Conservation (phyloP, 2,113 vertebrate species). For the Verasper variegatus region DNA sequence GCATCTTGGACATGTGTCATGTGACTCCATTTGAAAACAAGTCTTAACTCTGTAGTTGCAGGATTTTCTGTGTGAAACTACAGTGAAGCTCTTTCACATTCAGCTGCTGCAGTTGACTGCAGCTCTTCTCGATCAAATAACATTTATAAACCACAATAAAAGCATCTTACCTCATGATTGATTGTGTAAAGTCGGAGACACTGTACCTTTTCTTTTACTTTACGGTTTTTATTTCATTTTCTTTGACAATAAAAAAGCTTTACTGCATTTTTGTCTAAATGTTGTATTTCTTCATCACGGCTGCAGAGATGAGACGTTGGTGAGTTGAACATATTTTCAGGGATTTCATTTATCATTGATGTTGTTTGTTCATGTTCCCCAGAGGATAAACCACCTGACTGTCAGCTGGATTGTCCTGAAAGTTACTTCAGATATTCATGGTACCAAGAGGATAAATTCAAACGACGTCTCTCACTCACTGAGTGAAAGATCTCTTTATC, state of each 20-base stretch:
- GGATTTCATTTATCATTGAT: too few species aligned
- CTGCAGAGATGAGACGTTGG: too few species aligned
- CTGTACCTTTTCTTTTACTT: constrained; percentile 26
- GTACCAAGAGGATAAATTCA: too few species aligned
- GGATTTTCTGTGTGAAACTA: neutral
- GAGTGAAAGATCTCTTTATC: too few species aligned
- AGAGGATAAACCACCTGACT: too few species aligned
- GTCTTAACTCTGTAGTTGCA: neutral
- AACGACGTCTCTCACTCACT: too few species aligned
- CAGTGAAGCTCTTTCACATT: too few species aligned
- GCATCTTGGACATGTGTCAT: neutral
- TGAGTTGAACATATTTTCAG: too few species aligned
- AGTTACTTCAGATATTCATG: too few species aligned
- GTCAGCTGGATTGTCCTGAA: too few species aligned
- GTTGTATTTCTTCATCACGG: neutral
- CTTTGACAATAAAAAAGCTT: constrained; percentile 61
- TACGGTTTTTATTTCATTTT: constrained; percentile 45
- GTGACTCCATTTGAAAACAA: constrained; percentile 11
- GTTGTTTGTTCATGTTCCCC: too few species aligned
- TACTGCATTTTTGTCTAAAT: constrained; percentile 4
- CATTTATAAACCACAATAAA: constrained; percentile 5
- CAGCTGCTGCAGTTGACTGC: too few species aligned
- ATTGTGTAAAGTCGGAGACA: constrained; percentile 25
- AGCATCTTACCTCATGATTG: constrained; percentile 52
- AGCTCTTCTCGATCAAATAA: constrained; percentile 26